These are phyloP conservation scores for Drosophila orosa DNA, from an alignment of 1,140 invertebrate genomes.

Conservation along the genomic window DNA sequence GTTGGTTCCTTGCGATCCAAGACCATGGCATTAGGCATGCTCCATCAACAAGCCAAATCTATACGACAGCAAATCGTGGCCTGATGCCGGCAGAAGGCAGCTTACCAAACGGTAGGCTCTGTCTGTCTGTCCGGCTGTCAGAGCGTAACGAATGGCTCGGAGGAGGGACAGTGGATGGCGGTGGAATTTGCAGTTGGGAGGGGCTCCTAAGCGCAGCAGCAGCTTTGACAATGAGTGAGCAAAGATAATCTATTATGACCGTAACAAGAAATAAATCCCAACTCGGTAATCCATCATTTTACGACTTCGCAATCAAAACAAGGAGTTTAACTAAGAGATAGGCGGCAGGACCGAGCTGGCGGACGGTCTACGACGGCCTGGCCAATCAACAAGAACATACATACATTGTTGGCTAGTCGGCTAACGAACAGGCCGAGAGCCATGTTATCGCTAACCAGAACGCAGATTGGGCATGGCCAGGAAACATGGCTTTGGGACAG, in stretches of 20 bases:
- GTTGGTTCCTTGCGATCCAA: constrained; percentile 7
- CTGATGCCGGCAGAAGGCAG: constrained; percentile 20
- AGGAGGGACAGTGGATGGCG: not conserved
- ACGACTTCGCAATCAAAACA: constrained; percentile 78
- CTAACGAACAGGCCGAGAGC: constrained; percentile 70
- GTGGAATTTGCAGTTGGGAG: constrained; percentile 11
- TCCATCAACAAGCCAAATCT: constrained; percentile 36
- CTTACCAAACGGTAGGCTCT: constrained; percentile 54
- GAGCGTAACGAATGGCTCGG: constrained; percentile 60
- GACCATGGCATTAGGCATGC: constrained; percentile 27
- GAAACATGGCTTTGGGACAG: constrained; percentile 71
- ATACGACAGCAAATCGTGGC: constrained; percentile 8
- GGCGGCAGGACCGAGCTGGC: constrained; percentile 22
- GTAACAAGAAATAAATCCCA: constrained; percentile 79
- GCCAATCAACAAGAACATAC: constrained; percentile 64
- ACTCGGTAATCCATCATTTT: constrained; percentile 81
- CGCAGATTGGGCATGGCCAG: constrained; percentile 44
- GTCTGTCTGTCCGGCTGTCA: constrained; percentile 7
- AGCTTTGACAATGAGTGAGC: constrained; percentile 74
- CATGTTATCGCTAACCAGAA: constrained; percentile 67
- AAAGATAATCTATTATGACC: constrained; percentile 81
- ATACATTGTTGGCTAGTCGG: constrained; percentile 27
- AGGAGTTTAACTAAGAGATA: constrained; percentile 73
- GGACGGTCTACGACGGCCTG: constrained; percentile 6
- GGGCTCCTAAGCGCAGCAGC: constrained; percentile 26